These are phyloP conservation scores for Typhlomys cinereus DNA, from an alignment of 2,113 vertebrate genomes.

Conservation along the genomic window DNA sequence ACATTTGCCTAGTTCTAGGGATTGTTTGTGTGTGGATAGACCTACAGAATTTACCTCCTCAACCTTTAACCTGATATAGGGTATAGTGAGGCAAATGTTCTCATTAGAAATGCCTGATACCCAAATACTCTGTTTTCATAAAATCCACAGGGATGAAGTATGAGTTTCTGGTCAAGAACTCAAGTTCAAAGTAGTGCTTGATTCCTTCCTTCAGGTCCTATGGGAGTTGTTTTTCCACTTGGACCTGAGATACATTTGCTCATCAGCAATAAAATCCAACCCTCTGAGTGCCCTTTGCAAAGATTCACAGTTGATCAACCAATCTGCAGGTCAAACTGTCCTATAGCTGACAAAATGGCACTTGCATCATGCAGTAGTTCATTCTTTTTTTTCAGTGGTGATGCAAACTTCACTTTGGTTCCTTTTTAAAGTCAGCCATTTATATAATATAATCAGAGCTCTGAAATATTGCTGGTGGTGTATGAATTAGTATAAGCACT, in stretches of 20 bases:
- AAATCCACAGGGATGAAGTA: background rate
- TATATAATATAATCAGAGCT: background rate
- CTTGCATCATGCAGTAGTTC: background rate
- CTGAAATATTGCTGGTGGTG: background rate
- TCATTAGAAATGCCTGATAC: background rate
- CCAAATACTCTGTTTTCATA: background rate
- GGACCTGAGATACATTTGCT: background rate
- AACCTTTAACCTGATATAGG: too few relatives aligned
- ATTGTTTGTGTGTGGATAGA: background rate
- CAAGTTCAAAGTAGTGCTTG: background rate
- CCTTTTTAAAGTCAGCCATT: background rate
- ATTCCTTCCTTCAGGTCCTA: background rate
- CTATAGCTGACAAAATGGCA: background rate
- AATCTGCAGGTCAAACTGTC: background rate
- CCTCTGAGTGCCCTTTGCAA: background rate
- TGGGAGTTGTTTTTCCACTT: background rate
- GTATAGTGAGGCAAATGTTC: background rate
- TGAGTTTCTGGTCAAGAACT: background rate
- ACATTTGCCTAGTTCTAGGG: too few relatives aligned
- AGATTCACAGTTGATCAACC: background rate
- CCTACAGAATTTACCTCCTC: too few relatives aligned
- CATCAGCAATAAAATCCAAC: background rate
- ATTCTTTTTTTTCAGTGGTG: background rate
- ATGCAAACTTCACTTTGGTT: constrained; percentile 9
- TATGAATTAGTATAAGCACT: background rate